Evolutionary conservation across 1,140 invertebrate genomes (phyloP).

Genomic region (Drosophila murphyi): DNA sequence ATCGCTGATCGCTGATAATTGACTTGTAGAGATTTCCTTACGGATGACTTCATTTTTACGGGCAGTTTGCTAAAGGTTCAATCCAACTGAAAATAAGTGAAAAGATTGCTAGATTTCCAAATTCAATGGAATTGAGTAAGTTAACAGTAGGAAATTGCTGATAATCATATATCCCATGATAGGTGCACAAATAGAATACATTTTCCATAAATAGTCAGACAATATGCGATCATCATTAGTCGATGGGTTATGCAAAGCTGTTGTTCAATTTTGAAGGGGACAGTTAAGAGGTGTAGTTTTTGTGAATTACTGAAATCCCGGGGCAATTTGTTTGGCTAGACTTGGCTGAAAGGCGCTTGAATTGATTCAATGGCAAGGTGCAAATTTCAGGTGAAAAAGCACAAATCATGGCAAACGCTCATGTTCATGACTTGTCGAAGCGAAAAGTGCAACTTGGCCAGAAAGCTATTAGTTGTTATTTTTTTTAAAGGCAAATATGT

Average conservation of each 20-base stretch:
- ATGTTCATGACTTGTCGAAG: conserved; percentile 60
- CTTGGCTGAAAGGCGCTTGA: background rate
- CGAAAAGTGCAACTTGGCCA: conserved; percentile 59
- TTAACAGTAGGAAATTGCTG: background rate
- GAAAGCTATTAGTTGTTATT: conserved; percentile 57
- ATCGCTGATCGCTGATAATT: conserved; percentile 48
- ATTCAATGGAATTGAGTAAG: no score
- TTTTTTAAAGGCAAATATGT: conserved; percentile 12
- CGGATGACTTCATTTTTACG: conserved; percentile 6
- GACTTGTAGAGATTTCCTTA: conserved; percentile 48
- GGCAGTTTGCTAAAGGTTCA: no score
- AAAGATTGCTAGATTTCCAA: no score
- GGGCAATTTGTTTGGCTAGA: background rate
- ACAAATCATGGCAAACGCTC: conserved; percentile 34
- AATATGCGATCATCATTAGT: conserved; percentile 3
- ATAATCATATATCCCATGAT: background rate
- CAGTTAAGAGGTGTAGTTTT: background rate
- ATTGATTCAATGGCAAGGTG: conserved; percentile 22
- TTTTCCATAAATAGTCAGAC: background rate
- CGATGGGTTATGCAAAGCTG: conserved; percentile 3
- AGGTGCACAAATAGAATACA: background rate
- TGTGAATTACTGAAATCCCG: background rate
- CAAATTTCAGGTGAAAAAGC: conserved; percentile 18
- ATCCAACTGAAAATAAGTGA: no score
- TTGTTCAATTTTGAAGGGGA: background rate